Conservation (phyloP, 2,797 vertebrate species). For the Sebastes matsubarae region DNA sequence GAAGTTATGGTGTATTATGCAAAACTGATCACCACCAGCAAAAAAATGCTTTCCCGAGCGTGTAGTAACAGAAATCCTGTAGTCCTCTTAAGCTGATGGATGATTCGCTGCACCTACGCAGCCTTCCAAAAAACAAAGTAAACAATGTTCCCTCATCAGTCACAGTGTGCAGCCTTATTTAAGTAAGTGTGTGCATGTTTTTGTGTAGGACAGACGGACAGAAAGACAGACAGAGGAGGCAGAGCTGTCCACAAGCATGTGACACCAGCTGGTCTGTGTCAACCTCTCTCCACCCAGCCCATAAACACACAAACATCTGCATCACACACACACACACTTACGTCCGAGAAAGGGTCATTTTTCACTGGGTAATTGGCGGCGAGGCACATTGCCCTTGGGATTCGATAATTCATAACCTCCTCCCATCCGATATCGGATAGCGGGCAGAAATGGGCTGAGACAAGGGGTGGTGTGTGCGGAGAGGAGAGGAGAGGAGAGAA, state of each 20-base stretch:
- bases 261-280: constrained; percentile 65
- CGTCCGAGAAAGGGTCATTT: constrained; percentile 74
- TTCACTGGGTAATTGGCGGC: constrained; percentile 82
- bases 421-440: constrained; percentile 82
- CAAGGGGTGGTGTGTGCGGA: constrained; percentile 57
- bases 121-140: constrained; percentile 11
- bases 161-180: constrained; percentile 6
- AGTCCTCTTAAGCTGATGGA: constrained; percentile 31
- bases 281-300: constrained; percentile 39
- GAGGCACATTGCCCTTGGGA: constrained; percentile 81
- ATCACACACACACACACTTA: constrained; percentile 35
- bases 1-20: background rate
- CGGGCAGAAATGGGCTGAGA: constrained; percentile 79
- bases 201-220: constrained; percentile 12
- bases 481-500: constrained; percentile 8
- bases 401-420: constrained; percentile 87
- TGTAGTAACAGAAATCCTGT: constrained; percentile 7
- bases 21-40: constrained; percentile 11
- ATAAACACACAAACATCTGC: constrained; percentile 36
- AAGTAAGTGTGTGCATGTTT: background rate
- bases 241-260: constrained; percentile 43
- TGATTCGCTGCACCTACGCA: constrained; percentile 15
- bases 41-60: background rate
- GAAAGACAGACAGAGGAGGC: constrained; percentile 9
- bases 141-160: constrained; percentile 20